A percentile compares a stretch with the other conserved stretches of the same genome.
phyloP scores from a whole-genome alignment of 1,140 invertebrate species.

The Danaus plexippus region DNA sequence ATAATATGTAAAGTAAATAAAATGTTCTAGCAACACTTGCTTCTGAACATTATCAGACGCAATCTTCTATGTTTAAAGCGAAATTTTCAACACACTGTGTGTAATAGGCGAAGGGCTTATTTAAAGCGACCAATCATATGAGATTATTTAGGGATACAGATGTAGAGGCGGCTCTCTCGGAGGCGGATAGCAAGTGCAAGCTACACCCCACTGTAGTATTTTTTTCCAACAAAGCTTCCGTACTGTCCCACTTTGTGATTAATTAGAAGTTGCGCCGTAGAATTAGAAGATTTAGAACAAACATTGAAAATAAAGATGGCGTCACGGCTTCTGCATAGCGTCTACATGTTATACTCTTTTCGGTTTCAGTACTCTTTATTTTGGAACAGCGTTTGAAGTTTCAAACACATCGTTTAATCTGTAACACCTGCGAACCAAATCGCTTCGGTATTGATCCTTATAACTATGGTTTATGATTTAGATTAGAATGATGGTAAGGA shows the following conservation, averaged over 20 bases:
- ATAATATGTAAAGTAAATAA: too few species aligned
- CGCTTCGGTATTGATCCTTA: conserved; percentile 1
- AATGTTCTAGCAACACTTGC: too few species aligned
- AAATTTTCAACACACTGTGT: conserved; percentile 12
- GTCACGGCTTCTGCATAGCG: conserved; percentile 9
- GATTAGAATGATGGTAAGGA: conserved; percentile 3
- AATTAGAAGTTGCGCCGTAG: too few species aligned
- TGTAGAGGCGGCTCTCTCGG: conserved; percentile 41
- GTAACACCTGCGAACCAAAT: conserved; percentile 12
- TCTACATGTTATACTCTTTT: conserved; percentile 11
- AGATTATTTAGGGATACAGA: conserved; percentile 48
- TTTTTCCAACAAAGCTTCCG: too few species aligned
- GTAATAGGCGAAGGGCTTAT: conserved; percentile 51
- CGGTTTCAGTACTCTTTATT: conserved; percentile 11
- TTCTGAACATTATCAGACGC: too few species aligned
- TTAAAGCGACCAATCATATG: conserved; percentile 47
- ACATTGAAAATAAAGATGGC: too few species aligned
- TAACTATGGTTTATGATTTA: not conserved
- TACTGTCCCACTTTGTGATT: too few species aligned
- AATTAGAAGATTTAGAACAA: too few species aligned
- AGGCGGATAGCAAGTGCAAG: conserved; percentile 41
- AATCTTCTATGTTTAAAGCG: too few species aligned
- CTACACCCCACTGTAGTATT: conserved; percentile 22
- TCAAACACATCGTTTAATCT: conserved; percentile 15
- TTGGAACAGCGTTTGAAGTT: conserved; percentile 18